Percentiles rank a stretch among this genome's conserved stretches.
Evolutionary conservation across 2,888 invertebrate genomes (phyloP).

Genomic region (Amorpha juglandis): DNA sequence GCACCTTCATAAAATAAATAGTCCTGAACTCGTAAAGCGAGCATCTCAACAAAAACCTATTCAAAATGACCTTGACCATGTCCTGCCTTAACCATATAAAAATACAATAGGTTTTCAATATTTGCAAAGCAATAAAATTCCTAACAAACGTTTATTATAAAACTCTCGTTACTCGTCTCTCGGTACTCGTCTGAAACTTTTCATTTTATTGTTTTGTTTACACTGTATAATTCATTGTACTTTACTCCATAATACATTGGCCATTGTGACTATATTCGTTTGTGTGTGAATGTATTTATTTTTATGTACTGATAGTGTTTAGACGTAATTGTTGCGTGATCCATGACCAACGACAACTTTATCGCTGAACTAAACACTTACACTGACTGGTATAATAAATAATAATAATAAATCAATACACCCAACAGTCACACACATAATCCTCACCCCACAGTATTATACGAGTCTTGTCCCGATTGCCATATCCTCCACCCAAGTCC

Average conservation of each 20-base stretch:
- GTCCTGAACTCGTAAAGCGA: too few species aligned
- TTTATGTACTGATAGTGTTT: constrained; percentile 22
- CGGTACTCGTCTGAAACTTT: constrained; percentile 20
- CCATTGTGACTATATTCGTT: neutral
- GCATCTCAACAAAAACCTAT: neutral
- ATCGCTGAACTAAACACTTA: constrained; percentile 12
- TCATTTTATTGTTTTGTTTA: constrained; percentile 20
- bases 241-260: neutral
- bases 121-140: neutral
- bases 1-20: too few species aligned
- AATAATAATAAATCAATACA: neutral
- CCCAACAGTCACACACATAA: too few species aligned
- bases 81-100: neutral
- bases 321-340: constrained; percentile 21
- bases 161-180: neutral
- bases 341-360: constrained; percentile 26
- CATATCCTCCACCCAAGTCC: too few species aligned
- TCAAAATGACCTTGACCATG: neutral
- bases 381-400: neutral
- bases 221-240: neutral
- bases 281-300: neutral
- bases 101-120: neutral
- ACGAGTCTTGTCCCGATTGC: too few species aligned
- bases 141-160: constrained; percentile 10
- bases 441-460: too few species aligned